phyloP scores from a whole-genome alignment of 2,797 vertebrate genomes.

The Petrocephalus sullivani region DNA sequence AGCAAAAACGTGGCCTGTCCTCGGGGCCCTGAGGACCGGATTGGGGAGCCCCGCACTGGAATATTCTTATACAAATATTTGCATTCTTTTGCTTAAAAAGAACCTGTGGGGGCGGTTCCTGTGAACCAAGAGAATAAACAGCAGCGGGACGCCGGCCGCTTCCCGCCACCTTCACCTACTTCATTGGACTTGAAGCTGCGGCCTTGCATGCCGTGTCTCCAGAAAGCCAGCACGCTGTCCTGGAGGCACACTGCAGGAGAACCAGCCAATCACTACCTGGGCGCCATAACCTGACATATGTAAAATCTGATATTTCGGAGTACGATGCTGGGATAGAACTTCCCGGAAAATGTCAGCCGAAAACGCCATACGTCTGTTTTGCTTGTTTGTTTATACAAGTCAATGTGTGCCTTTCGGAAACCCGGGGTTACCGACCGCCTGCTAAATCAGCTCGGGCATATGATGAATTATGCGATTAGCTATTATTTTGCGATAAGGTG shows the following conservation, averaged over 20 bases:
- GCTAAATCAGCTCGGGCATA: background rate
- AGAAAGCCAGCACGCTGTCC: conserved; percentile 76
- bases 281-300: background rate
- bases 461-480: background rate
- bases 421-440: background rate
- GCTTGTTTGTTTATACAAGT: background rate
- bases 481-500: background rate
- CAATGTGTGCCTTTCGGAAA: background rate
- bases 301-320: conserved; percentile 2
- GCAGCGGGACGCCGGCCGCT: background rate
- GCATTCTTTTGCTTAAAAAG: too few species aligned
- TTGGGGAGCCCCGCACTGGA: too few species aligned
- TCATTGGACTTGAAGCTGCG: conserved; percentile 78
- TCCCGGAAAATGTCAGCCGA: background rate
- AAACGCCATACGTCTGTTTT: background rate
- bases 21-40: too few species aligned
- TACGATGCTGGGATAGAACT: background rate
- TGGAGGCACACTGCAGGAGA: conserved; percentile 68
- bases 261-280: background rate
- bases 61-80: background rate
- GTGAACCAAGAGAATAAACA: background rate
- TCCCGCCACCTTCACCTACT: conserved; percentile 40
- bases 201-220: conserved; percentile 79
- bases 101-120: background rate
- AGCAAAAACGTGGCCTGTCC: too few species aligned